Conservation (phyloP, 1,140 invertebrate genomes). For the Octopus sinensis region DNA sequence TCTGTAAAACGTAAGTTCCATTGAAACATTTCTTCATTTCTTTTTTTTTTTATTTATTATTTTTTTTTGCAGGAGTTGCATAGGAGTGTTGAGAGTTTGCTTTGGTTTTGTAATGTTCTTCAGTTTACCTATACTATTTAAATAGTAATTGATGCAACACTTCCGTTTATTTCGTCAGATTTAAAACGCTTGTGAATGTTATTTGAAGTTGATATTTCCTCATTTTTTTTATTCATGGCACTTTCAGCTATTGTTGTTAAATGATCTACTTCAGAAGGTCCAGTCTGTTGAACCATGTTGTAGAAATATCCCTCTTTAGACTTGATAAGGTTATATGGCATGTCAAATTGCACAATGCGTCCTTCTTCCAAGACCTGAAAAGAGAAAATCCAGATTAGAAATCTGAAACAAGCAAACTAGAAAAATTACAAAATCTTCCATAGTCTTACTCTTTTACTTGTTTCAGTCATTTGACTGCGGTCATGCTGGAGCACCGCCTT, state of each 20-base stretch:
- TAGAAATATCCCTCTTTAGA: constrained; percentile 57
- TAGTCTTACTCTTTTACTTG: neutral
- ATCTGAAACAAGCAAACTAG: neutral
- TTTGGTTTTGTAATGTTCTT: neutral
- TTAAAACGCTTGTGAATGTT: neutral
- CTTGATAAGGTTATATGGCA: constrained; percentile 66
- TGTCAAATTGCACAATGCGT: constrained; percentile 65
- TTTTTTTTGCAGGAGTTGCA: too few species aligned
- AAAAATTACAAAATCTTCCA: neutral
- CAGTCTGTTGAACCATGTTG: constrained; percentile 56
- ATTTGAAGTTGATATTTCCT: neutral
- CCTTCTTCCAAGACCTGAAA: constrained; percentile 50
- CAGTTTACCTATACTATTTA: neutral
- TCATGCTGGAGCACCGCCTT: neutral
- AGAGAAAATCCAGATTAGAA: neutral
- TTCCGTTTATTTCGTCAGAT: neutral
- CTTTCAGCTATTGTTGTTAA: constrained; percentile 40
- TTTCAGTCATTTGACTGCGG: neutral
- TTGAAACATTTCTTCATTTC: neutral
- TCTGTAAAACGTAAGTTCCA: neutral
- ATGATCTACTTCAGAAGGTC: constrained; percentile 38
- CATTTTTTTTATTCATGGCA: constrained; percentile 20
- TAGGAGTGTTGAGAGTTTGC: neutral
- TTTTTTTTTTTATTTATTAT: neutral
- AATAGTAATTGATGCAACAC: neutral